Base-by-base conservation (phyloP, 2,113 vertebrate species). In the Hippoglossus stenolepis region DNA sequence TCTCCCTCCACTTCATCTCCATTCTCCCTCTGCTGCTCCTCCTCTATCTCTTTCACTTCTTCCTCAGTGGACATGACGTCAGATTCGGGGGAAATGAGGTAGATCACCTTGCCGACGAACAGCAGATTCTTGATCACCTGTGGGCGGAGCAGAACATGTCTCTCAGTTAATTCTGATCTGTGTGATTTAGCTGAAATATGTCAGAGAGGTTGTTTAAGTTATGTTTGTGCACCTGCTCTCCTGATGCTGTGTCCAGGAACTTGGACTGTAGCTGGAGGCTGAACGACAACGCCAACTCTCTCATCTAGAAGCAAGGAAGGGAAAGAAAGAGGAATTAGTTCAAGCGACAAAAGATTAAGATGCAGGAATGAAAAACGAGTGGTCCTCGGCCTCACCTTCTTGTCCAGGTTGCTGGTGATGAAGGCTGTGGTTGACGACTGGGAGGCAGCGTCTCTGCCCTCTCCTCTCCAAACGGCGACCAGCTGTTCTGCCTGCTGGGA, bases 81-180 rank as follows among this genome's bases (percentile, higher is more conserved):
- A 17, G 89, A 93, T 76, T 95, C 91, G 2, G 95, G 94, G 21
- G 93, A 95, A 64, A 99, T 83, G 67, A 97, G 94, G 89, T 97
- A 96, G 45, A 99, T 91, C 80, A 97, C 95, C 88, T 98, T 98
- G 57, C 96, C 96, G 11, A 97, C 92, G 12, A 98, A 99, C 77
- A 99, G 90, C 78, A 99, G 94, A 86, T 99, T 99, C 94, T 99
- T 99, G 85, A 98, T 91, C 73, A 99, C 95, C 97, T 99, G 90
- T 35, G 31, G 13, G 17, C 10, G 38, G 60, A 53, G 77, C 4
- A 2, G 7, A 24, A 73, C 4, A 40, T 4, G 4, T 0, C 4
- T 0, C 4, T 87, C 13, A 84, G 7, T 59, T 8, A 60, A 23
- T 14, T 20, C 5, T 38, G 1, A 4, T 12, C 2, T 2, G n/a